phyloP scores from a whole-genome alignment of 2,113 vertebrate genomes.

The Macrotis lagotis region DNA sequence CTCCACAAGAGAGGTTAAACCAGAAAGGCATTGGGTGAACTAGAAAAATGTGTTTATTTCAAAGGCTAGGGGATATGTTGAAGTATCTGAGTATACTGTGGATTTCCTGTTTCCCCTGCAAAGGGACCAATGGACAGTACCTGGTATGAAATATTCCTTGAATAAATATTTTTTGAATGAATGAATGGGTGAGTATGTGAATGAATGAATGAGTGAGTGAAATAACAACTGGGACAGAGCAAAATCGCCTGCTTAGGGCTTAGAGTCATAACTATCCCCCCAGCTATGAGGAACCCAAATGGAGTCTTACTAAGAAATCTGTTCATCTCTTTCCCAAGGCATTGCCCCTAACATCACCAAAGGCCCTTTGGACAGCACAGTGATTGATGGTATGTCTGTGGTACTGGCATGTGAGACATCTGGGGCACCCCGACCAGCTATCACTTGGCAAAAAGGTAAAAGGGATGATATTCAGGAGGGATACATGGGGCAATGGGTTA shows the following conservation, averaged over 20 bases:
- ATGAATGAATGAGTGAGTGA: background rate
- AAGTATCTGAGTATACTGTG: background rate
- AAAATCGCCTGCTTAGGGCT: background rate
- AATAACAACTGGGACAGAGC: background rate
- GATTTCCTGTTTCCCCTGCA: background rate
- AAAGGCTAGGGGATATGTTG: fast-evolving
- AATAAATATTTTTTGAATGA: no score
- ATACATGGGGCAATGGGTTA: background rate
- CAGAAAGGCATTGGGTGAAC: background rate
- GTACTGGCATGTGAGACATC: constrained; percentile 96
- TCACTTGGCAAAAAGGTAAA: constrained; percentile 98
- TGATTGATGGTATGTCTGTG: constrained; percentile 96
- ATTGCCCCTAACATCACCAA: constrained; percentile 98
- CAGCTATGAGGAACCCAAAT: no score
- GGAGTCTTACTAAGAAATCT: background rate
- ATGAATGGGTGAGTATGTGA: no score
- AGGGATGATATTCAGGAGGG: background rate
- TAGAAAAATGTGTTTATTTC: background rate
- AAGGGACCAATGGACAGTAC: background rate
- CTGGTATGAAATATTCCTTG: background rate
- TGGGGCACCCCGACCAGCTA: constrained; percentile 94
- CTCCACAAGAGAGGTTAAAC: fast-evolving
- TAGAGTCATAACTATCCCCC: background rate
- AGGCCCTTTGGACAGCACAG: constrained; percentile 95
- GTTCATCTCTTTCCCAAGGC: constrained; percentile 81